These are phyloP conservation scores for Drosophila sordidula DNA, from an alignment of 2,888 invertebrate genomes.

Conservation along the genomic window DNA sequence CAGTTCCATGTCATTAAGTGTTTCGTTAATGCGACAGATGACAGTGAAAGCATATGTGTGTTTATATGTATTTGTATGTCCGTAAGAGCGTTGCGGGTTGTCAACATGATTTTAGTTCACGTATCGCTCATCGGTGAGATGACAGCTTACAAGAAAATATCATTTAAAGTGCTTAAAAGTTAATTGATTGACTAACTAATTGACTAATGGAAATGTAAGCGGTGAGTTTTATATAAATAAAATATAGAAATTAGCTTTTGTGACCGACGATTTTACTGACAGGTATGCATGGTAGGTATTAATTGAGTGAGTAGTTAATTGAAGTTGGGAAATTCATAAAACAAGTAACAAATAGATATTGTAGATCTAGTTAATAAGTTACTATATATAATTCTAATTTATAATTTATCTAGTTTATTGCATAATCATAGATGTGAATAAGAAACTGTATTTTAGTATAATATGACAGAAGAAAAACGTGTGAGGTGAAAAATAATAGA, in stretches of 20 bases:
- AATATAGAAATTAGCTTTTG: background rate
- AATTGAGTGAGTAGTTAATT: slow-evolving; percentile 20
- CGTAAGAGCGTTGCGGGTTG: slow-evolving; percentile 29
- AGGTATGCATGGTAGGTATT: slow-evolving; percentile 5
- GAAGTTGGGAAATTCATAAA: background rate
- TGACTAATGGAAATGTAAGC: slow-evolving; percentile 28
- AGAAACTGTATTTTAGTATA: too few species aligned
- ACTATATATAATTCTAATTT: too few species aligned
- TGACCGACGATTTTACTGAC: background rate
- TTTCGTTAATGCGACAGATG: slow-evolving; percentile 31
- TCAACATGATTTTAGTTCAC: slow-evolving; percentile 35
- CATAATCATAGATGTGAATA: too few species aligned
- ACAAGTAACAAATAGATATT: too few species aligned
- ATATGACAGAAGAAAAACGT: too few species aligned
- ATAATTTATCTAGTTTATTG: too few species aligned
- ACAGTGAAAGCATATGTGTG: slow-evolving; percentile 17
- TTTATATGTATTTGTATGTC: slow-evolving; percentile 10
- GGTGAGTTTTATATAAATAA: slow-evolving; percentile 1
- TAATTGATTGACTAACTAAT: slow-evolving; percentile 35
- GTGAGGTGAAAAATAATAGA: too few species aligned
- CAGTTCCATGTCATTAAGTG: slow-evolving; percentile 30
- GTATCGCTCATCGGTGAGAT: slow-evolving; percentile 19
- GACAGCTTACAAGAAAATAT: slow-evolving; percentile 66
- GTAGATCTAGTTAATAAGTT: too few species aligned
- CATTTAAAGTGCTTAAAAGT: slow-evolving; percentile 48